A percentile compares a stretch with the other conserved stretches of the same genome.
phyloP scores from a whole-genome alignment of 2,888 invertebrate genomes.

The Scelioninae gen. 1 region DNA sequence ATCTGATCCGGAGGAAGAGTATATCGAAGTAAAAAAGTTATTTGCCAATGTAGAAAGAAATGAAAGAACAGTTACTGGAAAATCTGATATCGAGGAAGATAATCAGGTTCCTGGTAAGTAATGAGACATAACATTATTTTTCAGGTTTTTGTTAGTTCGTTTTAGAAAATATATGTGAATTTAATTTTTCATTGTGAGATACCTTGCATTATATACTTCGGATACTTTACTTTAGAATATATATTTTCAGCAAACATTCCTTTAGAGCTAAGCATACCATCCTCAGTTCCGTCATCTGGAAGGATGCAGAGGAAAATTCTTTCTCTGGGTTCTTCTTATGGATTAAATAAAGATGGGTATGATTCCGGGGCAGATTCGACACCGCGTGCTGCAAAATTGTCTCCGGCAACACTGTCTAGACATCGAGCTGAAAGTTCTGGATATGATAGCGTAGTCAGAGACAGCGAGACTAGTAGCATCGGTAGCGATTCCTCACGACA shows the following conservation, averaged over 20 bases:
- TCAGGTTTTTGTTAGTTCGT: too few species aligned
- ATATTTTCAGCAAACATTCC: constrained; percentile 75
- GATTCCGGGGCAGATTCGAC: constrained; percentile 94
- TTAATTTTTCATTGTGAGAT: too few species aligned
- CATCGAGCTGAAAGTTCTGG: constrained; percentile 92
- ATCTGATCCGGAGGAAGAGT: constrained; percentile 86
- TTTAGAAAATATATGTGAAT: too few species aligned
- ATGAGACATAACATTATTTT: too few species aligned
- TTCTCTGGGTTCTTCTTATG: constrained; percentile 88
- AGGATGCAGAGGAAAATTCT: constrained; percentile 87
- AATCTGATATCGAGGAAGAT: constrained; percentile 83
- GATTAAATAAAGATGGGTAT: constrained; percentile 90
- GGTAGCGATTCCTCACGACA: constrained; percentile 88
- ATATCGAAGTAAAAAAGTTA: constrained; percentile 84
- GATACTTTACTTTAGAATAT: too few species aligned
- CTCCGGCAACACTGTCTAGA: constrained; percentile 90
- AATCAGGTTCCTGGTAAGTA: constrained; percentile 77
- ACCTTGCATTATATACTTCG: too few species aligned
- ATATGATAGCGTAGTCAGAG: constrained; percentile 95
- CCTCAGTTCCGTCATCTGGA: constrained; percentile 87
- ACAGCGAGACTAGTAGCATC: constrained; percentile 94
- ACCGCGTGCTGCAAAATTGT: constrained; percentile 92
- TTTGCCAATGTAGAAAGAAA: constrained; percentile 80
- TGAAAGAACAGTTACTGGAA: constrained; percentile 83
- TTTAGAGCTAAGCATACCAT: constrained; percentile 84